These are phyloP conservation scores for Cephus cinctus DNA, from an alignment of 1,140 invertebrate genomes.

Conservation along the genomic window DNA sequence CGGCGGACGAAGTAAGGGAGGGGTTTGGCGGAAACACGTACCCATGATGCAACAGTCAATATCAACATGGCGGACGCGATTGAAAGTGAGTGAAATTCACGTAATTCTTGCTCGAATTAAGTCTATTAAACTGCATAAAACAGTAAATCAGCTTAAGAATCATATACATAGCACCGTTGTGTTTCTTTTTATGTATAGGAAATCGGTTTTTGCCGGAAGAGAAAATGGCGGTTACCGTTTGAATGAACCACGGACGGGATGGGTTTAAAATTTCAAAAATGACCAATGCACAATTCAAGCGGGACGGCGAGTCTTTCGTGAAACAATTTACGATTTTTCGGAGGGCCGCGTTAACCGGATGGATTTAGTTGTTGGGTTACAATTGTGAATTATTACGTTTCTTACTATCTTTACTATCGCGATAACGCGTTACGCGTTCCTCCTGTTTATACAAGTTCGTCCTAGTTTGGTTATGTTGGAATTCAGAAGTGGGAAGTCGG, in stretches of 20 bases:
- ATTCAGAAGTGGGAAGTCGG: conserved; percentile 13
- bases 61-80: conserved; percentile 75
- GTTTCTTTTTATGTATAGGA: conserved; percentile 24
- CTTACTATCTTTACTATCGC: not conserved
- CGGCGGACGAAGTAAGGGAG: conserved; percentile 11
- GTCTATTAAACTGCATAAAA: conserved; percentile 8
- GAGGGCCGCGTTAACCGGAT: too few species aligned
- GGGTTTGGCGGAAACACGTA: conserved; percentile 35
- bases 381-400: conserved; percentile 16
- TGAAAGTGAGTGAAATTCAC: conserved; percentile 66
- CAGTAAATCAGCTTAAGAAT: too few species aligned
- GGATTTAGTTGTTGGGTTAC: conserved; percentile 24
- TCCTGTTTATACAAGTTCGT: conserved; percentile 20
- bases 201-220: not conserved
- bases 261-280: conserved; percentile 58
- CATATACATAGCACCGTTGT: conserved; percentile 15
- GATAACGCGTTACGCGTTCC: conserved; percentile 1
- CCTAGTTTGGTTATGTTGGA: conserved; percentile 36
- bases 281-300: conserved; percentile 49
- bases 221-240: conserved; percentile 26
- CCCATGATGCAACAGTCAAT: conserved; percentile 52
- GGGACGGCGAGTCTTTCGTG: conserved; percentile 29
- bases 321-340: conserved; percentile 47
- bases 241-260: conserved; percentile 30
- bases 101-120: conserved; percentile 35